These are phyloP conservation scores for Petrocephalus schoutedeni DNA, from an alignment of 2,797 vertebrate genomes.

Conservation along the genomic window DNA sequence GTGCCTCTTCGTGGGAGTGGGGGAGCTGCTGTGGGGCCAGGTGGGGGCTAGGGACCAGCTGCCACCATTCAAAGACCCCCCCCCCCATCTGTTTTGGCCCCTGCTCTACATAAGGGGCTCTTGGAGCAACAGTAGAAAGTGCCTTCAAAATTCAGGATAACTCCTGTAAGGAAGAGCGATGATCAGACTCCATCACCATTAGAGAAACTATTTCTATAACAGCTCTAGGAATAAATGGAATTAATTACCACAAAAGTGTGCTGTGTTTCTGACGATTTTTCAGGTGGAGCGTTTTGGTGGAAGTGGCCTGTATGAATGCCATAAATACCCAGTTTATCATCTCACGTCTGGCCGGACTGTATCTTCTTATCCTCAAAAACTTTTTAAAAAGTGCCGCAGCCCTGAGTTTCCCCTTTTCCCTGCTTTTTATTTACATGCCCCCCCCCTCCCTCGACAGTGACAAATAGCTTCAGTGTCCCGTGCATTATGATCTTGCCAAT, in stretches of 20 bases:
- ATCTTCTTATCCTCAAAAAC: slow-evolving; percentile 5
- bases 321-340: slow-evolving; percentile 9
- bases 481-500: slow-evolving; percentile 35
- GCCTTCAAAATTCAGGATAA: slow-evolving; percentile 13
- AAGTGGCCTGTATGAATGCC: not conserved
- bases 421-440: slow-evolving; percentile 15
- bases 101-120: slow-evolving; percentile 8
- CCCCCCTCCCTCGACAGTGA: slow-evolving; percentile 14
- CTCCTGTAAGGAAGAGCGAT: not conserved
- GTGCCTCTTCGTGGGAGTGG: slow-evolving; percentile 86
- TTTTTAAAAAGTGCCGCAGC: not conserved
- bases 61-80: not conserved
- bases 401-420: not conserved
- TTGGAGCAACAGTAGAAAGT: slow-evolving; percentile 23
- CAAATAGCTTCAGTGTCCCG: slow-evolving; percentile 25
- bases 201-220: not conserved
- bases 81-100: not conserved
- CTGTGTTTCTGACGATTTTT: not conserved
- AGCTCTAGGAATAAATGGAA: not conserved
- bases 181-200: not conserved
- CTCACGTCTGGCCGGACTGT: not conserved
- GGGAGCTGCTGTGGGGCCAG: slow-evolving; percentile 91
- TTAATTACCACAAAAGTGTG: not conserved
- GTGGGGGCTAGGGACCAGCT: slow-evolving; percentile 49
- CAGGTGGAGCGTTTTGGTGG: not conserved